Conservation (phyloP, 2,113 vertebrate species). For the Calcarius ornatus region DNA sequence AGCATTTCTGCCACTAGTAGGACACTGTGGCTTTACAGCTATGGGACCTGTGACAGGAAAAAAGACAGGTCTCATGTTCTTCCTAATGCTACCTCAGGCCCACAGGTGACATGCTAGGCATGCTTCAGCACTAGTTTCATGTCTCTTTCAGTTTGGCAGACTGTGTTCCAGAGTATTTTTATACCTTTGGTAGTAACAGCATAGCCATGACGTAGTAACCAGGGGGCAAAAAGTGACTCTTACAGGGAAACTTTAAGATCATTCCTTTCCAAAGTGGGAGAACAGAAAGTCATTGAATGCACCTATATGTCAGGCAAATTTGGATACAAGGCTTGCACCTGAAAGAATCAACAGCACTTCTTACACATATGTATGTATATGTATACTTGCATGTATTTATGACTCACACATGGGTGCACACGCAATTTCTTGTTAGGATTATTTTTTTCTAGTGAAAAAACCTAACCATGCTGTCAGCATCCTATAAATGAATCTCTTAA, state of each 20-base stretch:
- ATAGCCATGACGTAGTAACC: accelerated
- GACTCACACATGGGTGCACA: background rate
- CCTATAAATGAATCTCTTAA: background rate
- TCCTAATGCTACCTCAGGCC: background rate
- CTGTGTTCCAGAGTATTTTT: background rate
- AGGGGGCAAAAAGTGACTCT: background rate
- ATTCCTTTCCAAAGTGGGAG: background rate
- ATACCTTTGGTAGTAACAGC: background rate
- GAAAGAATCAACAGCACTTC: background rate
- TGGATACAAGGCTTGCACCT: background rate
- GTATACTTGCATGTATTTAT: background rate
- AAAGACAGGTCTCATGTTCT: accelerated
- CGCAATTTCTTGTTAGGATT: background rate
- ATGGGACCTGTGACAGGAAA: background rate
- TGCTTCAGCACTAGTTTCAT: background rate
- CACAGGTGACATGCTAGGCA: background rate
- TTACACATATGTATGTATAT: background rate
- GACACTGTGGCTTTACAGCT: background rate
- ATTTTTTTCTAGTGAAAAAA: background rate
- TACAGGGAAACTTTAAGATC: background rate
- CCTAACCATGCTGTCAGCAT: background rate
- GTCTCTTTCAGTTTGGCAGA: background rate
- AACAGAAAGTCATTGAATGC: background rate
- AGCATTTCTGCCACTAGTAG: background rate
- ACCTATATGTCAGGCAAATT: background rate